Evolutionary conservation across 2,113 vertebrate genomes (phyloP), one percentile per base, ranked within the genome.

Genomic region (Peromyscus leucopus): DNA sequence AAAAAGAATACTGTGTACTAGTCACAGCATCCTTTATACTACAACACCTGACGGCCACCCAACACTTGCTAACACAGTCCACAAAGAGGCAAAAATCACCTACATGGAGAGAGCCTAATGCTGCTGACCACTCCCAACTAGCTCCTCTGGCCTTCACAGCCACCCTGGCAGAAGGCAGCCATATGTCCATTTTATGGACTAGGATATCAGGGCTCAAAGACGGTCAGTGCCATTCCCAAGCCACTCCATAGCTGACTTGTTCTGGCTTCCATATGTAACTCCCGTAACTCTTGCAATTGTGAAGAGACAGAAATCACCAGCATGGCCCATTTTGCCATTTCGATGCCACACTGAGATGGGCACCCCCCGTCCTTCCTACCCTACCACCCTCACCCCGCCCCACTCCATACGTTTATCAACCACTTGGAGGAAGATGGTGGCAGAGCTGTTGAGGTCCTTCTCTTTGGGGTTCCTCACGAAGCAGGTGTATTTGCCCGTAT

Each of bases 381-480:
- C 12, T 78, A 42, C 65, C 1, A 21, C 78, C 46, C 79, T 57
- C 1, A 3, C 59, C 72, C 51, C 2, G 15, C 12, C 22, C 65
- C 69, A 2, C 0, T 67, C 98, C 99, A 98, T 98, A 99, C 99
- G 55, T 97, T 99, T 98, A 0, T 99, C 99, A 31, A 99, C 99
- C 69, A 99, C 99, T 0, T 98, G 98, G 65, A 99, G 99, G 80
- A 97, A 89, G 98, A 99, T 98, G 97, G 99, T 98, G 94, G 99
- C 99, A 0, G 99, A 99, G 98, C 99, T 99, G 97, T 99, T 97
- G 12, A 97, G 98, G 0, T 97, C 46, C 95, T 96, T 99, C 98
- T 99, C 99, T 98, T 98, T 99, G 94, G 99, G 99, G 98, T 99
- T 99, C 98, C 96, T 98, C 97, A 99, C 99, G 0, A 98, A 98